Conservation (phyloP, 2,888 invertebrate genomes). For the Leptopilina syphax region DNA sequence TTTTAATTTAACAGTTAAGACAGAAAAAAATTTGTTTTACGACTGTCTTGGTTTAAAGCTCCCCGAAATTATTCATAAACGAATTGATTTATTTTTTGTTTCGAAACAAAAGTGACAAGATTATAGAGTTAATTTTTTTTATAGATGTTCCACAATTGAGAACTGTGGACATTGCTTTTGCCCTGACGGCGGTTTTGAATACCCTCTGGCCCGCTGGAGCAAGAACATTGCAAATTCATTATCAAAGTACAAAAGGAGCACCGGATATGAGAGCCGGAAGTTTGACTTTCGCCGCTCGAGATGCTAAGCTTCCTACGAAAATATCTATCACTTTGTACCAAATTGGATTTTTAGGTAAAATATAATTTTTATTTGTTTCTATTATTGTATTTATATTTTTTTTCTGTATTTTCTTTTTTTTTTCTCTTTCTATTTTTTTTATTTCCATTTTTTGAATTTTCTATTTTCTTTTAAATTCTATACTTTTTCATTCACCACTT, state of each 20-base stretch:
- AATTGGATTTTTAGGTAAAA: conserved; percentile 87
- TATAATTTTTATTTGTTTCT: neutral
- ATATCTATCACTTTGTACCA: conserved; percentile 89
- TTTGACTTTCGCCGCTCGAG: conserved; percentile 86
- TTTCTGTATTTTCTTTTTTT: too few species aligned
- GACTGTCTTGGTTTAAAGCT: too few species aligned
- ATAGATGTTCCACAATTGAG: conserved; percentile 93
- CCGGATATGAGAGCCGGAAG: conserved; percentile 88
- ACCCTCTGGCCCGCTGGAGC: conserved; percentile 90
- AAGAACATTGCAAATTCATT: conserved; percentile 80
- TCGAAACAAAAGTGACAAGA: neutral
- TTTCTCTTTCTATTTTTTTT: too few species aligned
- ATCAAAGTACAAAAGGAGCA: conserved; percentile 84
- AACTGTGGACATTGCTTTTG: conserved; percentile 92
- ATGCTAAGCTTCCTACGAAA: conserved; percentile 87
- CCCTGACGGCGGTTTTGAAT: conserved; percentile 92
- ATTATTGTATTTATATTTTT: conserved; percentile 29
- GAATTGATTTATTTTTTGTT: too few species aligned
- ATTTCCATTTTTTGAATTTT: too few species aligned
- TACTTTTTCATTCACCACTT: too few species aligned
- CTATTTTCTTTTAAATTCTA: too few species aligned
- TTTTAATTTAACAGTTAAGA: too few species aligned
- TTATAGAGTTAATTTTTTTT: conserved; percentile 62
- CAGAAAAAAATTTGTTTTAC: too few species aligned
- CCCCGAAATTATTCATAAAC: too few species aligned